These are phyloP conservation scores for Oxytorus armatus DNA, from an alignment of 2,888 invertebrate species.

Conservation along the genomic window DNA sequence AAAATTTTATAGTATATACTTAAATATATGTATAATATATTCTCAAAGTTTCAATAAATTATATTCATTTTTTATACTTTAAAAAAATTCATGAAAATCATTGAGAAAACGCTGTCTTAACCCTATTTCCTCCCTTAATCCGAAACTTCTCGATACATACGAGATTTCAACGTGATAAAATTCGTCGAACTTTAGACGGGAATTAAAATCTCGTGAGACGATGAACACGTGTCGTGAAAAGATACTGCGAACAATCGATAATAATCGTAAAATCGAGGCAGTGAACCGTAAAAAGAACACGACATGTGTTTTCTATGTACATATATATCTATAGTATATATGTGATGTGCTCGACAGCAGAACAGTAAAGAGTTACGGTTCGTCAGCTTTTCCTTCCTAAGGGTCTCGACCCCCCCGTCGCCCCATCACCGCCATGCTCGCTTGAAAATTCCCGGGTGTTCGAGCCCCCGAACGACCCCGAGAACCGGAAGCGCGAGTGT, in stretches of 20 bases:
- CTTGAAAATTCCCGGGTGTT: constrained; percentile 50
- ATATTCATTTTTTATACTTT: too few relatives aligned
- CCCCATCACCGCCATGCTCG: constrained; percentile 8
- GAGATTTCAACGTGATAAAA: background rate
- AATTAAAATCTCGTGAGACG: constrained; percentile 51
- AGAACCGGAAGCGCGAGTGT: constrained; percentile 56
- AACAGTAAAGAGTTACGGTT: constrained; percentile 75
- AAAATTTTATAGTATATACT: too few relatives aligned
- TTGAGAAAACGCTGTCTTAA: too few relatives aligned
- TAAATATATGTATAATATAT: too few relatives aligned
- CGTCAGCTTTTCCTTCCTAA: constrained; percentile 69
- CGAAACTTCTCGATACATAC: background rate
- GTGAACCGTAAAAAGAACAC: constrained; percentile 62
- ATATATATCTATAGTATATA: background rate
- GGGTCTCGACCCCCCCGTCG: constrained; percentile 56
- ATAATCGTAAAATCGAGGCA: constrained; percentile 66
- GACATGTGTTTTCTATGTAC: constrained; percentile 66
- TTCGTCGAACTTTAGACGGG: background rate
- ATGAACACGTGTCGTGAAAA: constrained; percentile 18
- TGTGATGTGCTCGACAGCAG: constrained; percentile 38
- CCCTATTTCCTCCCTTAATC: too few relatives aligned
- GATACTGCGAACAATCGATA: constrained; percentile 39
- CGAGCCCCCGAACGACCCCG: constrained; percentile 7
- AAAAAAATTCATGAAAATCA: too few relatives aligned
- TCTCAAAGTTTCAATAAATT: too few relatives aligned